A percentile compares a stretch with the other conserved stretches of the same genome.
Evolutionary conservation across 2,888 invertebrate genomes (phyloP).

Genomic region (Eupsilia transversa): DNA sequence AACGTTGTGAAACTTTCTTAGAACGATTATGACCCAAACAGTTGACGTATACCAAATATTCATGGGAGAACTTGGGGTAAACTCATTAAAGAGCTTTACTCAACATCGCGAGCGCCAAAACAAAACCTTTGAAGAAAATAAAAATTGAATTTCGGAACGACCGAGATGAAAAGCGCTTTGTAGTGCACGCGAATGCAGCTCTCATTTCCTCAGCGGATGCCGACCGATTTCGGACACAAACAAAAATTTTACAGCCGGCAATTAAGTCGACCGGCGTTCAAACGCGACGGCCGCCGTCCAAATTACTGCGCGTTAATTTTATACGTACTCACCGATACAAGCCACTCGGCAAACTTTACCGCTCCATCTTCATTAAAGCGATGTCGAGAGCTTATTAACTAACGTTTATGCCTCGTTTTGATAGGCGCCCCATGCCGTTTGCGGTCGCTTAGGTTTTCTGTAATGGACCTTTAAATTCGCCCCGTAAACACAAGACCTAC

Average conservation of each 20-base stretch:
- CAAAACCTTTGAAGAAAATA: constrained; percentile 71
- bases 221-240: constrained; percentile 77
- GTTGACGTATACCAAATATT: constrained; percentile 44
- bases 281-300: constrained; percentile 66
- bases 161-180: constrained; percentile 73
- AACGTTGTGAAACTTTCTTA: constrained; percentile 30
- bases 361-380: constrained; percentile 74
- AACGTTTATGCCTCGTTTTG: constrained; percentile 69
- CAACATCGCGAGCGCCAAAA: constrained; percentile 62
- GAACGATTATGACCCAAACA: constrained; percentile 45
- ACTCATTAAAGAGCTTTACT: constrained; percentile 70
- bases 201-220: constrained; percentile 75
- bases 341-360: constrained; percentile 65
- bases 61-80: constrained; percentile 49
- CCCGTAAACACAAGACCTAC: constrained; percentile 60
- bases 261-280: constrained; percentile 74
- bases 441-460: constrained; percentile 64
- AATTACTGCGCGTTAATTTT: constrained; percentile 74
- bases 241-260: constrained; percentile 79
- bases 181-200: constrained; percentile 70
- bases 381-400: constrained; percentile 71
- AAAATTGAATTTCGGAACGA: constrained; percentile 65
- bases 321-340: constrained; percentile 66
- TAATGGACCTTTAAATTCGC: constrained; percentile 66
- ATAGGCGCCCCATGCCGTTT: constrained; percentile 65